Percentiles rank a stretch among this genome's conserved stretches.
Evolutionary conservation across 2,113 vertebrate species (phyloP).

Genomic region (Garra rufa): DNA sequence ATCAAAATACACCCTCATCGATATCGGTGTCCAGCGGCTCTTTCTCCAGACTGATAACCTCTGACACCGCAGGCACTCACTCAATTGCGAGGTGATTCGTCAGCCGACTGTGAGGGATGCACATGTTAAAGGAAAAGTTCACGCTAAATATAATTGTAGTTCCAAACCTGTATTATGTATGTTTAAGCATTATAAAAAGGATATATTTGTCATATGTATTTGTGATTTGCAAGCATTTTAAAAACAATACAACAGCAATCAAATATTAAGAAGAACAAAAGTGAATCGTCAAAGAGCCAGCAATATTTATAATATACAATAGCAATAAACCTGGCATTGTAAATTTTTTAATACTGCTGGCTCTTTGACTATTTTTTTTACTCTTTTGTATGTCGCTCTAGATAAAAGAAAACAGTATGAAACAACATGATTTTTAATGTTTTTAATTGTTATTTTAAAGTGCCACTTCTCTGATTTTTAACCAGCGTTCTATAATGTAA

Average conservation of each 20-base stretch:
- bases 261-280: too few species aligned
- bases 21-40: constrained; percentile 26
- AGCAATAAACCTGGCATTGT: background rate
- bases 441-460: background rate
- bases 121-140: background rate
- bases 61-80: constrained; percentile 40
- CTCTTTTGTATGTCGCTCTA: background rate
- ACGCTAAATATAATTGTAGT: background rate
- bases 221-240: too few species aligned
- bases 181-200: too few species aligned
- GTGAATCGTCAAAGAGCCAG: background rate
- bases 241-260: too few species aligned
- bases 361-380: background rate
- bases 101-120: background rate
- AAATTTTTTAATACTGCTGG: too few species aligned
- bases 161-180: too few species aligned
- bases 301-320: background rate
- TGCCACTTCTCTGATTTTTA: background rate
- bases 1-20: constrained; percentile 56
- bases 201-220: too few species aligned
- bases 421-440: too few species aligned
- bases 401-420: background rate
- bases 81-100: constrained; percentile 46
- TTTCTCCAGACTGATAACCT: constrained; percentile 53
- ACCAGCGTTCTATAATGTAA: too few species aligned